Evolutionary conservation across 2,888 invertebrate genomes (phyloP).

Genomic region (Globia sparganii): DNA sequence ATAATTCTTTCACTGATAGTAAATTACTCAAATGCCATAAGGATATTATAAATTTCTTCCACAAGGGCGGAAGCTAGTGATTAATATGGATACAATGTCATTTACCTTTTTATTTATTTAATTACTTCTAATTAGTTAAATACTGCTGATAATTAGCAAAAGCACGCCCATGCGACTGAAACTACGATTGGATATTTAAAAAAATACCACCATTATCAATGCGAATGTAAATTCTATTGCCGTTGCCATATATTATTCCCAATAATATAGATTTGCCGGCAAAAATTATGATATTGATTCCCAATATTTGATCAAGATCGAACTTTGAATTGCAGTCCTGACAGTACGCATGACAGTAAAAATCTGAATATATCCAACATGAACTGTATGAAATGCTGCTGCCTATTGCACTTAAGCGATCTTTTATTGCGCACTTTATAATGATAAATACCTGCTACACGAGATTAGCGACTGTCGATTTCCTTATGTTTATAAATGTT

Average conservation of each 20-base stretch:
- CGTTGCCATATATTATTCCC: background rate
- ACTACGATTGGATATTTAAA: background rate
- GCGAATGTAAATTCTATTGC: constrained; percentile 1
- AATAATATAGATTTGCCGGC: background rate
- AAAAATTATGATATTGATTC: background rate
- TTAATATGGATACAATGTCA: background rate
- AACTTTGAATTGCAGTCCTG: background rate
- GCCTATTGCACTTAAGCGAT: background rate
- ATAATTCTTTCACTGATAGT: background rate
- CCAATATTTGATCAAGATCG: background rate
- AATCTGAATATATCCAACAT: background rate
- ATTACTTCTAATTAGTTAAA: background rate
- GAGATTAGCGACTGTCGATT: background rate
- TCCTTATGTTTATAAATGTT: background rate
- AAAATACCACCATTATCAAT: background rate
- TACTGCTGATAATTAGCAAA: background rate
- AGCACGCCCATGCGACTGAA: background rate
- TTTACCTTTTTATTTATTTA: background rate
- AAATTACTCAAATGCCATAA: background rate
- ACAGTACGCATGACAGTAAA: background rate
- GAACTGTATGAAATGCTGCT: background rate
- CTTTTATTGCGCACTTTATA: background rate
- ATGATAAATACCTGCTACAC: background rate
- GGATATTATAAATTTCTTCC: background rate
- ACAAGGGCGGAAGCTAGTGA: background rate